Evolutionary conservation across 2,888 invertebrate species (phyloP).

Genomic region (Apodemia duryi): DNA sequence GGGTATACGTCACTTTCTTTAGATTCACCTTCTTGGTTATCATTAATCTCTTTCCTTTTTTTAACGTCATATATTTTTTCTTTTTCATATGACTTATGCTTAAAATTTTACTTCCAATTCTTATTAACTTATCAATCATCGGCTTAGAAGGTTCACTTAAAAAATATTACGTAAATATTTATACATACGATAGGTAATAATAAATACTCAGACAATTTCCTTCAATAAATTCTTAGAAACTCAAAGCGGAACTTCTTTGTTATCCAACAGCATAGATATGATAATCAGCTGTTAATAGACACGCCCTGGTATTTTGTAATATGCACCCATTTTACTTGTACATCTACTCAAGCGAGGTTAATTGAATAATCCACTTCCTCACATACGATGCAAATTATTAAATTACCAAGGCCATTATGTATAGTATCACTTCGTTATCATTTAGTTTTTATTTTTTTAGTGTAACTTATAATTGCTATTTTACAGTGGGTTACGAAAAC

Average conservation of each 20-base stretch:
- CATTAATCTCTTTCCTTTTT: no score
- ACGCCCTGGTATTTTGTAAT: slow-evolving; percentile 52
- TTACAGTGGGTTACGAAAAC: no score
- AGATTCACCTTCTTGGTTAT: no score
- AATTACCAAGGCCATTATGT: slow-evolving; percentile 22
- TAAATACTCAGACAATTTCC: slow-evolving; percentile 17
- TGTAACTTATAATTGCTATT: no score
- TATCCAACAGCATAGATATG: slow-evolving; percentile 31
- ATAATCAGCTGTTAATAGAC: slow-evolving; percentile 38
- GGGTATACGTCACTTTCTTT: no score
- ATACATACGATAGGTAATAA: slow-evolving; percentile 8
- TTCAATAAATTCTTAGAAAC: slow-evolving; percentile 18
- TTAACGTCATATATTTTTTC: no score
- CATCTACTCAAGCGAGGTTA: slow-evolving; percentile 50
- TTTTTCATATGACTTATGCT: no score
- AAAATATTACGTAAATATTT: slow-evolving; percentile 14
- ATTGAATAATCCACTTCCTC: slow-evolving; percentile 59
- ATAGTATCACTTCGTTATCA: neutral
- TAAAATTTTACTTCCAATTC: no score
- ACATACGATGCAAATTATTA: slow-evolving; percentile 40
- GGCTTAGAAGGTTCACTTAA: neutral
- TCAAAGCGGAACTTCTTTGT: slow-evolving; percentile 23
- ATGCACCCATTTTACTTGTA: slow-evolving; percentile 45
- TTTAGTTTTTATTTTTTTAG: neutral
- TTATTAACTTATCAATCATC: neutral